These are phyloP conservation scores for Entosphenus tridentatus DNA, from an alignment of 2,113 vertebrate species.

Conservation along the genomic window DNA sequence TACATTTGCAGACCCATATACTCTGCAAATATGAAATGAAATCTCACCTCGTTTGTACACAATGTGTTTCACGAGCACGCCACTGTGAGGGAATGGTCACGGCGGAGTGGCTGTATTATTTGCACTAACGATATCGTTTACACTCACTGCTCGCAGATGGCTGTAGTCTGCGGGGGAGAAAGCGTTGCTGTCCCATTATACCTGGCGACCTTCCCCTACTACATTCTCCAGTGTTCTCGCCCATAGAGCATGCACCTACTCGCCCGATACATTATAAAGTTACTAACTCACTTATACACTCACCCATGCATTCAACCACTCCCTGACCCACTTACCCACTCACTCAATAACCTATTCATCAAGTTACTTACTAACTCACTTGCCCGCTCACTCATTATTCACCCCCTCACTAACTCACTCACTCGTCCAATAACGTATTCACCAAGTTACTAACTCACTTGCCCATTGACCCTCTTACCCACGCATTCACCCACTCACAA, in stretches of 20 bases:
- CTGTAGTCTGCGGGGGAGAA: slow-evolving; percentile 1
- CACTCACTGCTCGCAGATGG: neutral
- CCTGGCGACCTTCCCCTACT: neutral
- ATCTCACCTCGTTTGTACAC: slow-evolving; percentile 3
- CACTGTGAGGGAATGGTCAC: neutral
- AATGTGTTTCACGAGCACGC: neutral
- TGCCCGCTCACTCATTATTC: no score
- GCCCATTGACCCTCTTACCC: no score
- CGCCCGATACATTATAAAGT: neutral
- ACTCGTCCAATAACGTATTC: no score
- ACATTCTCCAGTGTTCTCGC: neutral
- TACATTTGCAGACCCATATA: neutral
- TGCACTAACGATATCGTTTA: neutral
- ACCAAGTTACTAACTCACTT: no score
- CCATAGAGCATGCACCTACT: neutral
- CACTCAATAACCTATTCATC: no score
- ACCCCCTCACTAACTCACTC: no score
- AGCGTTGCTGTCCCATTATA: neutral
- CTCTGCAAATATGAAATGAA: neutral
- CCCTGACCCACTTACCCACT: neutral
- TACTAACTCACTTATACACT: neutral
- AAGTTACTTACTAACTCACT: no score
- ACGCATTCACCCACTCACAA: no score
- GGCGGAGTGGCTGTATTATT: no score
- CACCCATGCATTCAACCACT: neutral